Evolutionary conservation across 2,113 vertebrate species (phyloP).

Genomic region (Pomatorhinus ruficollis): DNA sequence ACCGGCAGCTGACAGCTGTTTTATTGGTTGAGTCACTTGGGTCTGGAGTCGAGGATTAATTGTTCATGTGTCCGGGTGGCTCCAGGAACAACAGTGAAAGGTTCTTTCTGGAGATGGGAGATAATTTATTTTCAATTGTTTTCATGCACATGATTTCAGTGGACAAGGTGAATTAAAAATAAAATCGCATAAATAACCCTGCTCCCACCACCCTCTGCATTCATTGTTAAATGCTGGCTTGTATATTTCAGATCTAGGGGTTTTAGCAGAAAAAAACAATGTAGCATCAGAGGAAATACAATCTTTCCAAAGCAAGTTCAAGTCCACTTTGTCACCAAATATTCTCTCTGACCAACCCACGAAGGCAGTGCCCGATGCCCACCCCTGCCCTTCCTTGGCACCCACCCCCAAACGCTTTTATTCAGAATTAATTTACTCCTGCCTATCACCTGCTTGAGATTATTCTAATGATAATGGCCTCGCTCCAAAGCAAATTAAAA

Average conservation of each 20-base stretch:
- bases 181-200: constrained; percentile 13
- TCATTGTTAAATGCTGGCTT: neutral
- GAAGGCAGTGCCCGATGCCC: neutral
- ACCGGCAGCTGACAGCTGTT: constrained; percentile 83
- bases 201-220: neutral
- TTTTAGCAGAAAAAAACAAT: neutral
- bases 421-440: constrained; percentile 70
- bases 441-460: constrained; percentile 68
- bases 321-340: neutral
- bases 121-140: constrained; percentile 73
- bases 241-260: neutral
- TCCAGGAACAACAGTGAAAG: constrained; percentile 66
- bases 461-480: constrained; percentile 67
- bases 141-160: constrained; percentile 41
- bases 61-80: constrained; percentile 70
- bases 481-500: constrained; percentile 60
- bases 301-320: neutral
- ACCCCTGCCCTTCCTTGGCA: neutral
- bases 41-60: constrained; percentile 75
- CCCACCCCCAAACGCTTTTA: neutral
- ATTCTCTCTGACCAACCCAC: accelerated
- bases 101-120: constrained; percentile 73
- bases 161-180: constrained; percentile 48
- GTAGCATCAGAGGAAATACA: neutral
- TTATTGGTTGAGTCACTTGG: constrained; percentile 75